Evolutionary conservation across 2,797 vertebrate species (phyloP).

Genomic region (Alca torda): DNA sequence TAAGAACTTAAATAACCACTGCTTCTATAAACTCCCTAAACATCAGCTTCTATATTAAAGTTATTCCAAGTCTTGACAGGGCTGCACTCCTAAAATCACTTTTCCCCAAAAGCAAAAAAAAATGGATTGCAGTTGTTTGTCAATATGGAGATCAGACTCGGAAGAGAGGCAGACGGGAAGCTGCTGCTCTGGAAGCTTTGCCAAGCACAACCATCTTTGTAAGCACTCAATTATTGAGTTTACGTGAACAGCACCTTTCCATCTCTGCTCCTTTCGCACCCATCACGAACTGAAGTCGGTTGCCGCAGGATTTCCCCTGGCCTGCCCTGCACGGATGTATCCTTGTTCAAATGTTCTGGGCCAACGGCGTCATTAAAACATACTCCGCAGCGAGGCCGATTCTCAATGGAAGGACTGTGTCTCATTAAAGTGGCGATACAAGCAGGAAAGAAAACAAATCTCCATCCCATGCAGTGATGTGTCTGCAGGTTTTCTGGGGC

Average conservation of each 20-base stretch:
- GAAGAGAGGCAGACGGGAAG: neutral
- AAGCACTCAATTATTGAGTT: neutral
- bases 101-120: neutral
- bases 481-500: neutral
- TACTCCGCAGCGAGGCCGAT: neutral
- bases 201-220: neutral
- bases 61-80: neutral
- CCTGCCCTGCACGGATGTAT: neutral
- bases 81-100: neutral
- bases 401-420: neutral
- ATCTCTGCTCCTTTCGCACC: neutral
- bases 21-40: neutral
- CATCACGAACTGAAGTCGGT: accelerated
- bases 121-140: neutral
- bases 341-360: neutral
- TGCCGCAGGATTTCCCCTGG: neutral
- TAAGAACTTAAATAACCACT: neutral
- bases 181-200: neutral
- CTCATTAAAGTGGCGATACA: neutral
- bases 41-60: neutral
- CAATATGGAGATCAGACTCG: neutral
- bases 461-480: neutral
- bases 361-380: neutral
- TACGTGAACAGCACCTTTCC: neutral
- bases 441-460: neutral